Evolutionary conservation across 2,113 vertebrate species (phyloP).

Genomic region (Cairina moschata): DNA sequence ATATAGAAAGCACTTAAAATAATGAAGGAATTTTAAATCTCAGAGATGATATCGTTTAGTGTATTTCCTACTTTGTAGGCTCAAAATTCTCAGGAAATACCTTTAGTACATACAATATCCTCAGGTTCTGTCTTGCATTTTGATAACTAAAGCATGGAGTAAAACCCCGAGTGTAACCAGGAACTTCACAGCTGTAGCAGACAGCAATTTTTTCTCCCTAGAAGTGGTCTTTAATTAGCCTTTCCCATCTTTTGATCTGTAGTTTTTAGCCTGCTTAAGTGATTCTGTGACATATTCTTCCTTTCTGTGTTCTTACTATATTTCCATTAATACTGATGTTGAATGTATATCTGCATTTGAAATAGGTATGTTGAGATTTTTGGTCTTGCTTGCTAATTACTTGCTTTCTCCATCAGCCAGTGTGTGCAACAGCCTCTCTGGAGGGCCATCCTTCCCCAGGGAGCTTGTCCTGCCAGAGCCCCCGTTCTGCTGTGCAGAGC

Average conservation of each 20-base stretch:
- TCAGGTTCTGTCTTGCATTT: neutral
- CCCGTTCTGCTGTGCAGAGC: accelerated
- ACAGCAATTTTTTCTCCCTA: neutral
- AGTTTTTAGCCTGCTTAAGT: neutral
- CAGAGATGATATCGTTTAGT: neutral
- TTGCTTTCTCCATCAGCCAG: neutral
- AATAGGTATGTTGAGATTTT: neutral
- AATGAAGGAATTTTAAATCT: neutral
- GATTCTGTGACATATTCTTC: neutral
- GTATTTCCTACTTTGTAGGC: neutral
- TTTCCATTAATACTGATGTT: neutral
- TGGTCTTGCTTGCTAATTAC: neutral
- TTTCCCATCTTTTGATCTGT: neutral
- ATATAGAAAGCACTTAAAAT: neutral
- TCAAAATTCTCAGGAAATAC: neutral
- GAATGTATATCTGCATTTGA: neutral
- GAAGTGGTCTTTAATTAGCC: neutral
- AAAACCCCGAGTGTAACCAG: neutral
- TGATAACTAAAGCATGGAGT: neutral
- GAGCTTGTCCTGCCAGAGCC: neutral
- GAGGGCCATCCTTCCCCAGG: neutral
- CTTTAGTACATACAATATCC: neutral
- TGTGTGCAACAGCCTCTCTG: neutral
- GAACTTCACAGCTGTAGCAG: neutral
- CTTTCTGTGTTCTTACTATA: neutral